Evolutionary conservation across 2,797 vertebrate genomes (phyloP).

Genomic region (Syncerus caffer): DNA sequence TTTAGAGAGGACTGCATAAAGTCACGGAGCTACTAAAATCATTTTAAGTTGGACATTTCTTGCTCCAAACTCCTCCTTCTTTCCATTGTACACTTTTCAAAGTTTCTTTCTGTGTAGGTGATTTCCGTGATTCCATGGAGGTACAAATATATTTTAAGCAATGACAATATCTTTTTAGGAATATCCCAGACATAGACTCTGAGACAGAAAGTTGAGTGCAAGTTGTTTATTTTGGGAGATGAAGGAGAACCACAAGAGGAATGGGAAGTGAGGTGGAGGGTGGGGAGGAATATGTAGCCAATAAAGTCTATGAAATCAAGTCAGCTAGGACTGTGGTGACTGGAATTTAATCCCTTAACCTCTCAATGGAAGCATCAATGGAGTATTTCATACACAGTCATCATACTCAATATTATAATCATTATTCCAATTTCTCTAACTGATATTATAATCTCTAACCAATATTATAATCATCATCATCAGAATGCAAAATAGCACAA

Average conservation of each 20-base stretch:
- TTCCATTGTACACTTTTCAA: neutral
- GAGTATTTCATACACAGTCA: neutral
- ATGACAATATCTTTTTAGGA: neutral
- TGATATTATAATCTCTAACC: neutral
- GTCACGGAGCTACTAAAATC: neutral
- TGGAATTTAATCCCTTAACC: too few species aligned
- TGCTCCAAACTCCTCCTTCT: neutral
- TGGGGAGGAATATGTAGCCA: neutral
- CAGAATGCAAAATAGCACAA: neutral
- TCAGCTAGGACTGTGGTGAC: neutral
- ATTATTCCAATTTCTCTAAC: neutral
- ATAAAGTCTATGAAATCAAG: neutral
- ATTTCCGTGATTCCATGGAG: neutral
- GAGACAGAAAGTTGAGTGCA: neutral
- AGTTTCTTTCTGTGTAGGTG: neutral
- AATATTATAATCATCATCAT: neutral
- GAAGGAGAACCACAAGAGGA: neutral
- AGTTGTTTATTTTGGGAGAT: neutral
- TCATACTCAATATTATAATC: neutral
- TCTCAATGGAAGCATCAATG: neutral
- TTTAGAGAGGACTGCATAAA: neutral
- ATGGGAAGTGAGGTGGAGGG: neutral
- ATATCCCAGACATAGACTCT: neutral
- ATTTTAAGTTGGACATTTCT: neutral
- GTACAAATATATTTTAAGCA: neutral